These are phyloP conservation scores for Cavia porcellus DNA, from an alignment of 2,113 vertebrate species.

Conservation along the genomic window DNA sequence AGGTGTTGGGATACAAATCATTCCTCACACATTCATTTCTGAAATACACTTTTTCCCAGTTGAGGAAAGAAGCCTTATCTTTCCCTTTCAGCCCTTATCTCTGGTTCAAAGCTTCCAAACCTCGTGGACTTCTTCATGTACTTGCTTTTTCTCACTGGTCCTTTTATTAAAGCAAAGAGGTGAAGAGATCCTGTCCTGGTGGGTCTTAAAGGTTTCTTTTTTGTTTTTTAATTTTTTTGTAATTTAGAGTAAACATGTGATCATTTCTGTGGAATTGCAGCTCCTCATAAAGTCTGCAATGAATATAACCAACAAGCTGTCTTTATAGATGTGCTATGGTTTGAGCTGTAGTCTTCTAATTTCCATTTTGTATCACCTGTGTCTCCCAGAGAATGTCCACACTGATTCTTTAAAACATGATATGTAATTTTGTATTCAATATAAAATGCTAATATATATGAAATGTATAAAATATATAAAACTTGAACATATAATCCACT, in stretches of 20 bases:
- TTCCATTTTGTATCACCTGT: not conserved
- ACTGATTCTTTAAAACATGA: not conserved
- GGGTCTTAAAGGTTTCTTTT: not conserved
- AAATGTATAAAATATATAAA: no score
- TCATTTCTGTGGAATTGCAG: not conserved
- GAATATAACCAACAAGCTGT: not conserved
- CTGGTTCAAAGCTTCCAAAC: conserved; percentile 27
- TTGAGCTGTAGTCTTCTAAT: not conserved
- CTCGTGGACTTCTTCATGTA: no score
- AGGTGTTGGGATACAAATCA: conserved; percentile 19
- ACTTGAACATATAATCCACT: not conserved
- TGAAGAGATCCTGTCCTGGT: conserved; percentile 33
- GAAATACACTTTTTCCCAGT: conserved; percentile 64
- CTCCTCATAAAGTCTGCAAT: not conserved
- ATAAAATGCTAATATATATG: no score
- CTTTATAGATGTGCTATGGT: not conserved
- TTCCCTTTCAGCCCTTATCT: conserved; percentile 34
- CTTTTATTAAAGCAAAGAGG: conserved; percentile 40
- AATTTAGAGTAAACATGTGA: conserved; percentile 48
- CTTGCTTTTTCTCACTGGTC: not conserved
- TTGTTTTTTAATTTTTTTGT: no score
- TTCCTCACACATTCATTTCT: conserved; percentile 23
- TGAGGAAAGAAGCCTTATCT: not conserved
- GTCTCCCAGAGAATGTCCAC: not conserved
- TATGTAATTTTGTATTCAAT: not conserved